Percentiles rank a stretch among this genome's conserved stretches.
phyloP scores from a whole-genome alignment of 2,113 vertebrate species.

The Syrrhaptes paradoxus region DNA sequence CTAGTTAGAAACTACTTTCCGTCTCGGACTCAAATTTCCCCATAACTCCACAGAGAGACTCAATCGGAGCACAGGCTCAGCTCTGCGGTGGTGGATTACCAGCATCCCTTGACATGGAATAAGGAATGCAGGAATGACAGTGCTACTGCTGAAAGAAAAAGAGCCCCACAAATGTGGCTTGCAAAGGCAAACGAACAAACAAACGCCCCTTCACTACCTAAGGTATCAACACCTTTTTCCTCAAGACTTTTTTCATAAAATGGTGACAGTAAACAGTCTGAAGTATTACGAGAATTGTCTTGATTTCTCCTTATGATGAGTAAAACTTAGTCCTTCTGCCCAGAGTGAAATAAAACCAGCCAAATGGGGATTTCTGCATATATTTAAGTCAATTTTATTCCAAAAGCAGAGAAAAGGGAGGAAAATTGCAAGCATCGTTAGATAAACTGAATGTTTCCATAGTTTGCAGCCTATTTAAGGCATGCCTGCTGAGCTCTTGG shows the following conservation, averaged over 20 bases:
- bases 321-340: neutral
- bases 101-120: neutral
- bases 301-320: neutral
- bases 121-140: neutral
- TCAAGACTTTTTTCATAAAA: neutral
- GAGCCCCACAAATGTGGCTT: neutral
- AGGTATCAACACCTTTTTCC: neutral
- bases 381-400: neutral
- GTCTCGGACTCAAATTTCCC: neutral
- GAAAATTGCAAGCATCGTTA: neutral
- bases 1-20: neutral
- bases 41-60: neutral
- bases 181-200: neutral
- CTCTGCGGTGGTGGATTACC: neutral
- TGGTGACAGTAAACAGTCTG: neutral
- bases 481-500: neutral
- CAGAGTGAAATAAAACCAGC: neutral
- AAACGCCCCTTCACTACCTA: neutral
- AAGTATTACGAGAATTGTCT: neutral
- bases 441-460: neutral
- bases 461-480: neutral
- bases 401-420: neutral
- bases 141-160: neutral
- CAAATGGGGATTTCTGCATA: neutral
- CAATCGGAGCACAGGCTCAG: neutral